A percentile compares a stretch with the other conserved stretches of the same genome.
Conservation (phyloP, 2,888 invertebrate species). For the Pegoplata infirma region DNA sequence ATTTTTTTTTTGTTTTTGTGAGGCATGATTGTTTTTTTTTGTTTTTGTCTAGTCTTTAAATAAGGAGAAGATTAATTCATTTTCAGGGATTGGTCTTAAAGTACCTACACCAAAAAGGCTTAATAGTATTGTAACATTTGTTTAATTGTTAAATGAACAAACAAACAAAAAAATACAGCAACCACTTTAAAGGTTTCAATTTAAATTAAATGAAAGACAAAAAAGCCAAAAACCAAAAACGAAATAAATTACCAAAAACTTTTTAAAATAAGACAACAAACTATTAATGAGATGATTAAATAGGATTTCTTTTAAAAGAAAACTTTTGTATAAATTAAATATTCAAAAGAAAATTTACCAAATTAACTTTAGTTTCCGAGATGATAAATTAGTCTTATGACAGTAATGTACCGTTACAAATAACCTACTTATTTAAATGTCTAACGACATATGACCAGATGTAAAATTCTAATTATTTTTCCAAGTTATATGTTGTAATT, state of each 20-base stretch:
- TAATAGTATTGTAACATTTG: constrained; percentile 62
- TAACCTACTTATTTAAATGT: too few relatives aligned
- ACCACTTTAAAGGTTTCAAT: constrained; percentile 56
- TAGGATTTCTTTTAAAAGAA: constrained; percentile 5
- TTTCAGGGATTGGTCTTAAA: constrained; percentile 59
- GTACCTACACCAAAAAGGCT: constrained; percentile 44
- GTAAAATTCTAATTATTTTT: too few relatives aligned
- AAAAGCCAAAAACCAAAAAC: constrained; percentile 15
- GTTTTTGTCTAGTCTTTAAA: constrained; percentile 53
- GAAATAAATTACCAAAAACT: constrained; percentile 53
- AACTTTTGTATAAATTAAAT: constrained; percentile 6
- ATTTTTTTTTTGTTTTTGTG: constrained; percentile 17
- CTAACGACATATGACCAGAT: too few relatives aligned
- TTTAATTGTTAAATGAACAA: constrained; percentile 53
- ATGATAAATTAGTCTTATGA: too few relatives aligned
- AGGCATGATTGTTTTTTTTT: constrained; percentile 45
- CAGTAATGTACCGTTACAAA: too few relatives aligned
- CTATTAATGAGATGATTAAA: constrained; percentile 53
- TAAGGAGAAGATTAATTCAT: constrained; percentile 60
- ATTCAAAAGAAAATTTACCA: background rate
- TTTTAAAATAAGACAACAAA: constrained; percentile 1
- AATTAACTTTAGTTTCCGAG: too few relatives aligned
- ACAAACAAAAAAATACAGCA: background rate
- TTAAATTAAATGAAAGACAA: constrained; percentile 36
- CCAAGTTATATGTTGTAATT: too few relatives aligned